Conservation (phyloP, 2,797 vertebrate species). For the Otus scops region DNA sequence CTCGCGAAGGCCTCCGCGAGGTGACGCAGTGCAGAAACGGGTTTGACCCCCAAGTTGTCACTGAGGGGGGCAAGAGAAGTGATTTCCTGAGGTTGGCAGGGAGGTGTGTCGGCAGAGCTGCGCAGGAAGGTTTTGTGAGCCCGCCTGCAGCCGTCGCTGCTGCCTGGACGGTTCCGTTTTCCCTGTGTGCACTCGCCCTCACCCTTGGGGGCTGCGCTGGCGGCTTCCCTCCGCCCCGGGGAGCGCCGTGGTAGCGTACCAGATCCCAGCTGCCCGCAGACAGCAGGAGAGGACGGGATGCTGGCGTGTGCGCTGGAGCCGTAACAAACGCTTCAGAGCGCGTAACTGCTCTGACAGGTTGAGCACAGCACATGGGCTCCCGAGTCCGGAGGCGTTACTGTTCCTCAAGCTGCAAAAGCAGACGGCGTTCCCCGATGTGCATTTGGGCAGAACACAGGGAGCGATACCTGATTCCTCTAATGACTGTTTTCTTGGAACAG, state of each 20-base stretch:
- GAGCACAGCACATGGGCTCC: conserved; percentile 9
- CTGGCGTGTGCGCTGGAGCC: background rate
- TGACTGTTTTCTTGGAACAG: conserved; percentile 61
- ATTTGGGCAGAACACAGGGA: conserved; percentile 57
- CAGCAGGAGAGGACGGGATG: background rate
- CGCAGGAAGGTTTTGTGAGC: background rate
- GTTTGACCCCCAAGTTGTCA: background rate
- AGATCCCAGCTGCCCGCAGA: background rate
- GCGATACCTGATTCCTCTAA: conserved; percentile 42
- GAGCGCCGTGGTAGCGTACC: background rate
- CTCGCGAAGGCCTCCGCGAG: background rate
- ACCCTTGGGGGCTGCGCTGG: background rate
- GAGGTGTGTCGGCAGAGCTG: background rate
- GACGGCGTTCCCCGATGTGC: background rate
- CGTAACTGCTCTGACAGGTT: background rate
- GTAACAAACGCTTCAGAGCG: background rate
- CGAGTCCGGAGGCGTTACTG: background rate
- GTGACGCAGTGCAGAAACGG: background rate
- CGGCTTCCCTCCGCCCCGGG: background rate
- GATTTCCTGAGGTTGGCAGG: background rate
- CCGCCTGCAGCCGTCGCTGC: background rate
- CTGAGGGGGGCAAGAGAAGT: background rate
- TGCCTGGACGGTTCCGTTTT: rapidly evolving
- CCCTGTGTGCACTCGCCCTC: background rate
- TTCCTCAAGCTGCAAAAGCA: conserved; percentile 31